Percentiles rank a stretch among this genome's conserved stretches.
Conservation (phyloP, 2,797 vertebrate genomes). For the Arrhamphus sclerolepis region DNA sequence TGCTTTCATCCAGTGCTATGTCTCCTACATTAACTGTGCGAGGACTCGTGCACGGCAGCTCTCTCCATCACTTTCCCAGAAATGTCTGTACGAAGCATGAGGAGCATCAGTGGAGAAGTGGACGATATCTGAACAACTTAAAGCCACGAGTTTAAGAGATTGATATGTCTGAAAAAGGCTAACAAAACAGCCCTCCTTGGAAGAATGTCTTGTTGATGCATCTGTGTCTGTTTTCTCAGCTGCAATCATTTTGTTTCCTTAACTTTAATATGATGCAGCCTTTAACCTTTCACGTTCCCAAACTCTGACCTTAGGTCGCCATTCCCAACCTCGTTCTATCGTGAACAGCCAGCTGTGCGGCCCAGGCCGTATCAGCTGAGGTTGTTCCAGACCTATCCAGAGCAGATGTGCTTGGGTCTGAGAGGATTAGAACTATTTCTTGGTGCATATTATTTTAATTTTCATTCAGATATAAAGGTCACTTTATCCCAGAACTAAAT, state of each 20-base stretch:
- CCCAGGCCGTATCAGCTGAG: neutral
- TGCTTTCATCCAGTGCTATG: too few relatives aligned
- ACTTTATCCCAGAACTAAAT: neutral
- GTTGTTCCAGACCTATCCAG: neutral
- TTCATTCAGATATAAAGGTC: too few relatives aligned
- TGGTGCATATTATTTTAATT: neutral
- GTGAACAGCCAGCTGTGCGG: constrained; percentile 42
- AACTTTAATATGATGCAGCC: constrained; percentile 37
- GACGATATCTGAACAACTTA: too few relatives aligned
- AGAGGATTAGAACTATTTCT: neutral
- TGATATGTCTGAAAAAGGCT: too few relatives aligned
- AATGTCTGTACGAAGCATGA: too few relatives aligned
- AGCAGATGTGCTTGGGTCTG: constrained; percentile 1
- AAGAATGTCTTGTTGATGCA: constrained; percentile 17
- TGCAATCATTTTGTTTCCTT: constrained; percentile 23
- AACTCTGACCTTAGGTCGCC: constrained; percentile 48
- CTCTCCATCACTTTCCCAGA: too few relatives aligned
- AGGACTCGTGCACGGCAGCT: too few relatives aligned
- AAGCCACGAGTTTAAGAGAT: too few relatives aligned
- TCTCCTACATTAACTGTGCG: too few relatives aligned
- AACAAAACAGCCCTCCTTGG: neutral
- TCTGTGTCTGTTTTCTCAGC: constrained; percentile 21
- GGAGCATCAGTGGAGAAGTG: too few relatives aligned
- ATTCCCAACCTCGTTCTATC: constrained; percentile 10
- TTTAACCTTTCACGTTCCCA: constrained; percentile 45